These are phyloP conservation scores for Chrysodeixis includens DNA, from an alignment of 2,888 invertebrate genomes.

Conservation along the genomic window DNA sequence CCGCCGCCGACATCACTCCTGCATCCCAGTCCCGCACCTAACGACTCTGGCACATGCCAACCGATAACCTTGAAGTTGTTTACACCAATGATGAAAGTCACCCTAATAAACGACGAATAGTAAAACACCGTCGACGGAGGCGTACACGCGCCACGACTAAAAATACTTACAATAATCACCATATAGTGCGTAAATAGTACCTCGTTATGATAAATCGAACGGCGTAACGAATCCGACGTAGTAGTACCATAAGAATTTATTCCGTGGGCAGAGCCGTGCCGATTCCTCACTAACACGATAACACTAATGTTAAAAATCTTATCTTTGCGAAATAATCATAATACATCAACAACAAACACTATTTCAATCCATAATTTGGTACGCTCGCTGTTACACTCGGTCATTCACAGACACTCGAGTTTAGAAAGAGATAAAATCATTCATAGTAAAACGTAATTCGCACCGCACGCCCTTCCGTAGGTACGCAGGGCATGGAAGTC, in stretches of 20 bases:
- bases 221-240: constrained; percentile 79
- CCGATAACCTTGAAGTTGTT: constrained; percentile 88
- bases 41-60: constrained; percentile 79
- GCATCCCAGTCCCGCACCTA: constrained; percentile 69
- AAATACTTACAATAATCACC: constrained; percentile 86
- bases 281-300: constrained; percentile 74
- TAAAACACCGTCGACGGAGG: constrained; percentile 66
- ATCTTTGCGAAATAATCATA: constrained; percentile 82
- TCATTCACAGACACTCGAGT: constrained; percentile 88
- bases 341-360: constrained; percentile 87
- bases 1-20: constrained; percentile 74
- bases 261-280: constrained; percentile 70
- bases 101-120: constrained; percentile 73
- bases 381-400: constrained; percentile 88
- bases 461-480: constrained; percentile 87
- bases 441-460: constrained; percentile 88
- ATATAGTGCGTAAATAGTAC: constrained; percentile 86
- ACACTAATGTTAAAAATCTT: constrained; percentile 77
- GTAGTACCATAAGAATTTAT: constrained; percentile 76
- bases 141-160: constrained; percentile 79
- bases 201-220: constrained; percentile 76
- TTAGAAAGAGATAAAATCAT: constrained; percentile 90
- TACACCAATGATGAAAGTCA: constrained; percentile 86
- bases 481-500: constrained; percentile 89
- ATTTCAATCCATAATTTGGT: constrained; percentile 87